Base-by-base conservation (phyloP, 2,113 vertebrate species). In the Limanda limanda region DNA sequence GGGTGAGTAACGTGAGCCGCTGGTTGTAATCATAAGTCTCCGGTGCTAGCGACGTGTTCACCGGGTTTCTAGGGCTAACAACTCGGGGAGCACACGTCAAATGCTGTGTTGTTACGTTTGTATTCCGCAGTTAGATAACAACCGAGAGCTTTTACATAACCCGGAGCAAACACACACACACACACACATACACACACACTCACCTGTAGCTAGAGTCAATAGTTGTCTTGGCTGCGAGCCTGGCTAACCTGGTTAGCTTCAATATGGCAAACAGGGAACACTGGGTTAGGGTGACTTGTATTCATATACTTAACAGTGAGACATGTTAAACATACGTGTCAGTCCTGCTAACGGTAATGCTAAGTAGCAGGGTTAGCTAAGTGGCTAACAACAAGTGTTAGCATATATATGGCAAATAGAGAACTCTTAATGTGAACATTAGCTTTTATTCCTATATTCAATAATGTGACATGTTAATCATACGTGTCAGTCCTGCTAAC, bases 141-240 rank as follows among this genome's bases (percentile, higher is more conserved):
- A 15, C 17, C 18, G 7, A 51, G 5, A 74, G 71, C 73, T 65
- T 11, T 78, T 70, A 87, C 58, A 78, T 57, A 80, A 83, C 69
- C 42, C 66, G 58, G 18, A 59, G 17, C 51, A 84, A 89, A 91
- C 69, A 86, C 91, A 92, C 91, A 84, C 91, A 90, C 69, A 86
- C 90, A 92, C 91, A 84, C 91, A 91, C 69, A 86, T 90, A 91
- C 91, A 84, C 91, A 90, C 69, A 84, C 91, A 91, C 69, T 85
- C 91, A 92, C 91, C 76, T 89, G 89, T 88, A 83, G 86, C 86
- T 58, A 63, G 47, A 88, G 81, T 88, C 83, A 91, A 89, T 79
- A 86, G 1, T 77, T 66, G 61, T n/a, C 47, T 8, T 20, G 25
- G 72, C 70, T 76, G 52, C 51, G n/a, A 63, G 47, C n/a, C 25